Evolutionary conservation across 2,113 vertebrate genomes (phyloP), one percentile per base, ranked within the genome.

Genomic region (Heterotis niloticus): DNA sequence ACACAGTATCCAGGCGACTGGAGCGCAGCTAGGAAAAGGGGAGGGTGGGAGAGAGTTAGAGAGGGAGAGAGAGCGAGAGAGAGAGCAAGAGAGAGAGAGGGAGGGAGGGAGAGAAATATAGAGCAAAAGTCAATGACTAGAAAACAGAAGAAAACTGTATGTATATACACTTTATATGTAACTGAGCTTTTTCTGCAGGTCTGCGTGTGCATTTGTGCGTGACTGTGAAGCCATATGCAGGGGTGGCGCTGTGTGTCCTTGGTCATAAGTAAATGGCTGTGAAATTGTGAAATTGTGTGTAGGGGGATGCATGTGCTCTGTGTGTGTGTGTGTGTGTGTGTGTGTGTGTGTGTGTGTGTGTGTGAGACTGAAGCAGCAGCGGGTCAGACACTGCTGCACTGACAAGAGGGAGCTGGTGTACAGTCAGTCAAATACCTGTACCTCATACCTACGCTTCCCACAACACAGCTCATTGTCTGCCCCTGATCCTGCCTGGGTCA

Each of bases 1-100:
- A 86, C 86, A 83, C 86, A 83, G 86, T 88, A 83, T 90, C 88
- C 83, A 83, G 89, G 85, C 84, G 78, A 88, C 85, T 85, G 82
- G 83, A 86, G 86, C 84, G 34, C 86, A 81, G 83, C 81, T 51
- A 67, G 24, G n/a, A 26, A 67, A 44, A 10, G 64, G 60, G 11
- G 64, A 52, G 67, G 51, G 60, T 18, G 70, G 24, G 74, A 52
- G 75, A 82, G 68, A 34, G 87, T 78, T 80, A 26, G 82, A 34
- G 82, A 17, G 80, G 64, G 82, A 57, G 78, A 29, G 76, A 64
- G 78, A 67, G 81, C 57, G 76, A 24, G 52, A 13, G 44, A 44
- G 77, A 79, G 77, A 69, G 56, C 26, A 65, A 60, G 76, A 29
- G 81, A 56, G 82, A 71, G 81, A 77, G 85, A 23, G 73, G 79